Evolutionary conservation across 2,888 invertebrate genomes (phyloP).

Genomic region (Mantis religiosa): DNA sequence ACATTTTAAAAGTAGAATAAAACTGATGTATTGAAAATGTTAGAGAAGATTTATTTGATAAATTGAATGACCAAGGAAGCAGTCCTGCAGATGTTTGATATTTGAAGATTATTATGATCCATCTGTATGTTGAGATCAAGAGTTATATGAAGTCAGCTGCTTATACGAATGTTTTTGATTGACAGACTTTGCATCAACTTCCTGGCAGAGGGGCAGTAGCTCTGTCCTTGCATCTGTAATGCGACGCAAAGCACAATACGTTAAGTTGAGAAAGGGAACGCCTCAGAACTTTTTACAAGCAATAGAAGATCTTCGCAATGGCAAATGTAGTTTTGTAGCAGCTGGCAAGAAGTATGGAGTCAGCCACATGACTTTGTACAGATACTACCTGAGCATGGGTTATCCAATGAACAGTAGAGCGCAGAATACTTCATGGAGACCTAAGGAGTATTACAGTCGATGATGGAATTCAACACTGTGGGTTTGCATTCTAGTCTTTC

Average conservation of each 20-base stretch:
- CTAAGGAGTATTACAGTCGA: neutral
- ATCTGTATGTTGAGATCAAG: neutral
- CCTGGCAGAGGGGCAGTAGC: constrained; percentile 19
- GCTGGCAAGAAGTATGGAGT: constrained; percentile 25
- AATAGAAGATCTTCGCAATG: constrained; percentile 23
- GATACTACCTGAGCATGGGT: constrained; percentile 24
- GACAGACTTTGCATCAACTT: constrained; percentile 19
- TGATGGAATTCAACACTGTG: neutral
- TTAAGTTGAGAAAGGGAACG: constrained; percentile 26
- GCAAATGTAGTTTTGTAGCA: constrained; percentile 23
- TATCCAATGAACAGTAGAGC: constrained; percentile 11
- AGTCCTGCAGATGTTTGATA: neutral
- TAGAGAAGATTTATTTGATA: neutral
- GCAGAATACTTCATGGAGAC: neutral
- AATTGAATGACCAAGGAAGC: neutral
- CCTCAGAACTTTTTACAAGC: constrained; percentile 26
- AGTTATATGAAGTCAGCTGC: neutral
- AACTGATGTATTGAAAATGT: neutral
- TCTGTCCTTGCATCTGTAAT: constrained; percentile 19
- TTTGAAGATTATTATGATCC: neutral
- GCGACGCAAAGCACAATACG: constrained; percentile 21
- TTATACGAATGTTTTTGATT: constrained; percentile 18
- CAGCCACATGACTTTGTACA: constrained; percentile 25
- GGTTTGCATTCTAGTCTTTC: neutral
- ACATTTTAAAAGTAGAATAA: neutral